Conservation (phyloP, 2,113 vertebrate genomes). For the Suncus etruscus region DNA sequence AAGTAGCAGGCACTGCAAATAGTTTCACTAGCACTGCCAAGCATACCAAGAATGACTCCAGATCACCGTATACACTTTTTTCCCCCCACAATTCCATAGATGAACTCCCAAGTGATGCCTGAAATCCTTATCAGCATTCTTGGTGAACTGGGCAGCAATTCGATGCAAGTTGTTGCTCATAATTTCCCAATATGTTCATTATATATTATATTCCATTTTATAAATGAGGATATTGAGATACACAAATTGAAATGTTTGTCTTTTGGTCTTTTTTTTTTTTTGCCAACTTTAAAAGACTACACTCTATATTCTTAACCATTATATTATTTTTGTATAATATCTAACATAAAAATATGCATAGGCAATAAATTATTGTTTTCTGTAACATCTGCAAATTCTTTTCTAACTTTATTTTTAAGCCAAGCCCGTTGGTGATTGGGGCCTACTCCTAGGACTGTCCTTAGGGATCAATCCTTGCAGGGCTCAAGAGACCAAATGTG, state of each 20-base stretch:
- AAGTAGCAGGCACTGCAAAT: neutral
- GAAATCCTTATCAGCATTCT: too few species aligned
- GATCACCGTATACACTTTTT: too few species aligned
- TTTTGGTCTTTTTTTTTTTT: too few species aligned
- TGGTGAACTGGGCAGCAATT: too few species aligned
- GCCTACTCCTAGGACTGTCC: too few species aligned
- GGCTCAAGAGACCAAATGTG: too few species aligned
- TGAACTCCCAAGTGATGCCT: too few species aligned
- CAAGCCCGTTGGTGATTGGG: too few species aligned
- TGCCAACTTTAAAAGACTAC: neutral
- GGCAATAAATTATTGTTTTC: neutral
- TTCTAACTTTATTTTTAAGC: too few species aligned
- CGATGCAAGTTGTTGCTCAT: neutral
- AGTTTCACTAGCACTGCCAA: too few species aligned
- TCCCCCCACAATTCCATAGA: neutral
- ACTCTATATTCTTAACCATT: neutral
- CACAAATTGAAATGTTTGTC: neutral
- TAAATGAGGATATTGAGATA: neutral
- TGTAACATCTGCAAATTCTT: neutral
- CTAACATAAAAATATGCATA: neutral
- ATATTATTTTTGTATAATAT: neutral
- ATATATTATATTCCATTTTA: neutral
- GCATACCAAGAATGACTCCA: too few species aligned
- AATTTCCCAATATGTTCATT: neutral
- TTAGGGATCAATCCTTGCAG: too few species aligned